Conservation (phyloP, 2,113 vertebrate species). For the Poecilia latipinna region DNA sequence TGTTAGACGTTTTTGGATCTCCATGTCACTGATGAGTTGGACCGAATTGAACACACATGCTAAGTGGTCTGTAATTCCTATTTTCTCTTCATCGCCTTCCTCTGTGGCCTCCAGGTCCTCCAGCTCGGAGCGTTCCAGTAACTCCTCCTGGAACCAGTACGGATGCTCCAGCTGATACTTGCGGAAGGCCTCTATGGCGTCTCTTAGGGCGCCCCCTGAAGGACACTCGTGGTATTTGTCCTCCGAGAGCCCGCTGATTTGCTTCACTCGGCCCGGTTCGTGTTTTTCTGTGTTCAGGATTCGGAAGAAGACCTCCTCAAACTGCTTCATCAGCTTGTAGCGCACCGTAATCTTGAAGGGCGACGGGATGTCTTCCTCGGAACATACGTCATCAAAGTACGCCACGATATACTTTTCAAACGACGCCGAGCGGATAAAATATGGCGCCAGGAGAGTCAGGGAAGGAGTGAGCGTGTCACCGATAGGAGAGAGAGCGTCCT, state of each 20-base stretch:
- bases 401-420: slow-evolving; percentile 90
- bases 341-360: slow-evolving; percentile 85
- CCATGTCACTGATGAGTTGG: slow-evolving; percentile 1
- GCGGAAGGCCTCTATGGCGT: slow-evolving; percentile 84
- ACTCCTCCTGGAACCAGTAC: slow-evolving; percentile 88
- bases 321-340: slow-evolving; percentile 89
- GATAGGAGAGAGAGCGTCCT: slow-evolving; percentile 77
- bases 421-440: slow-evolving; percentile 85
- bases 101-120: slow-evolving; percentile 38
- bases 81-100: background rate
- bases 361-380: slow-evolving; percentile 84
- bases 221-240: slow-evolving; percentile 78
- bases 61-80: background rate
- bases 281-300: slow-evolving; percentile 90
- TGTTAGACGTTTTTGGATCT: background rate
- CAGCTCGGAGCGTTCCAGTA: slow-evolving; percentile 58
- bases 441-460: slow-evolving; percentile 86
- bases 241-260: slow-evolving; percentile 80
- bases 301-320: slow-evolving; percentile 93
- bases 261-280: slow-evolving; percentile 84
- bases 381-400: slow-evolving; percentile 87
- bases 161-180: slow-evolving; percentile 82
- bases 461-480: slow-evolving; percentile 91
- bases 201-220: slow-evolving; percentile 81
- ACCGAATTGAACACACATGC: background rate